These are phyloP conservation scores for Telmatherina bonti DNA, from an alignment of 2,797 vertebrate genomes.

Conservation along the genomic window DNA sequence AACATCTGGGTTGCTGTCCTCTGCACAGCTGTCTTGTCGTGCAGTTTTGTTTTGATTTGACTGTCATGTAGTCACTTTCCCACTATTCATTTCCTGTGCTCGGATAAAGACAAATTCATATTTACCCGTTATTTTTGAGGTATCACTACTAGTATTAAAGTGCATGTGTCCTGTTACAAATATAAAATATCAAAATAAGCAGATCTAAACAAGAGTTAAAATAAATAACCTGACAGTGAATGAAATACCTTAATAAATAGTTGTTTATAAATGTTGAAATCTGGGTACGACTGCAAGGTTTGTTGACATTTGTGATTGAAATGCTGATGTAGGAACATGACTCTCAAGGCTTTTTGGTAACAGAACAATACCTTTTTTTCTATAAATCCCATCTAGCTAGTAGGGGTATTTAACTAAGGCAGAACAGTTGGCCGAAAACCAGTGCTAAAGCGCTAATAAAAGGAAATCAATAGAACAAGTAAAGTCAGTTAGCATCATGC, in stretches of 20 bases:
- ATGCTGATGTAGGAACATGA: slow-evolving; percentile 29
- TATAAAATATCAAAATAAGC: not conserved
- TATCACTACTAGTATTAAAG: not conserved
- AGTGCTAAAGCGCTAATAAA: not conserved
- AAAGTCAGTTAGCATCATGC: slow-evolving; percentile 15
- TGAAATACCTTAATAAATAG: slow-evolving; percentile 8
- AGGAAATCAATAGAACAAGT: slow-evolving; percentile 20
- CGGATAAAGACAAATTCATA: not conserved
- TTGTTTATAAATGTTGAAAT: too few relatives aligned
- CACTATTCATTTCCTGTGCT: not conserved
- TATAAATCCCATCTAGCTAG: slow-evolving; percentile 51
- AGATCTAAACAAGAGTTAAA: not conserved
- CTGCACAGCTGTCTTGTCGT: not conserved
- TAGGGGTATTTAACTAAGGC: slow-evolving; percentile 18
- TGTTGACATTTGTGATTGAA: slow-evolving; percentile 28
- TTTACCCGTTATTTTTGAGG: not conserved
- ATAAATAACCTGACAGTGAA: slow-evolving; percentile 18
- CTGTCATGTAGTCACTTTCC: not conserved
- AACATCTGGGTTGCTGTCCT: not conserved
- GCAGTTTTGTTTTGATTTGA: not conserved
- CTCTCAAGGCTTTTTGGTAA: slow-evolving; percentile 11
- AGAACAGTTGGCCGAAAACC: slow-evolving; percentile 9
- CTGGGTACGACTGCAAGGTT: slow-evolving; percentile 19
- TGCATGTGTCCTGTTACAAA: not conserved
- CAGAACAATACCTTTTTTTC: not conserved